These are phyloP conservation scores for Mastacembelus armatus DNA, from an alignment of 2,797 vertebrate species.

Conservation along the genomic window DNA sequence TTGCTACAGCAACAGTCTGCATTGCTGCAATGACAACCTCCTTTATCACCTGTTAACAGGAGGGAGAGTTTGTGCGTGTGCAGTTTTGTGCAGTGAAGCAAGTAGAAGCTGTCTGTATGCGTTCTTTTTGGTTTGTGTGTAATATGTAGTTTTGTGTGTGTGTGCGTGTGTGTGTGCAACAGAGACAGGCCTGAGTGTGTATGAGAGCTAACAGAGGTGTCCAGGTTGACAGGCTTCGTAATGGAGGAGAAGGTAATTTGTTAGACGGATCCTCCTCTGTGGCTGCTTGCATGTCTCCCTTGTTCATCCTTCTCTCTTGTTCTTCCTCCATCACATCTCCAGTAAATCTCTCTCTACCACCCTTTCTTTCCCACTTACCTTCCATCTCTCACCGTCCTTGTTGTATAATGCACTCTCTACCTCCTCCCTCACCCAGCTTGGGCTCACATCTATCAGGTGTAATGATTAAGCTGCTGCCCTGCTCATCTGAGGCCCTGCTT, in stretches of 20 bases:
- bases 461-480: constrained; percentile 80
- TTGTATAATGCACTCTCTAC: constrained; percentile 46
- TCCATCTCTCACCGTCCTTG: constrained; percentile 55
- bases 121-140: constrained; percentile 10
- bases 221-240: constrained; percentile 85
- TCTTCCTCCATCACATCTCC: constrained; percentile 66
- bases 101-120: constrained; percentile 23
- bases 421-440: constrained; percentile 38
- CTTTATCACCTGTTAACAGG: constrained; percentile 83
- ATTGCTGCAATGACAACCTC: constrained; percentile 63
- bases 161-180: constrained; percentile 13
- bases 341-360: constrained; percentile 74
- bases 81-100: constrained; percentile 24
- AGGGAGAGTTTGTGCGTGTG: constrained; percentile 59
- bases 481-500: constrained; percentile 69
- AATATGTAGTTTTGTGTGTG: constrained; percentile 29
- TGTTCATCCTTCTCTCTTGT: constrained; percentile 80
- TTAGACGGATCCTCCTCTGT: constrained; percentile 80
- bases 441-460: constrained; percentile 80
- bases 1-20: constrained; percentile 51
- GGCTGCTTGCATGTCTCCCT: constrained; percentile 78
- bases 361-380: constrained; percentile 64
- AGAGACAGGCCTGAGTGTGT: constrained; percentile 74
- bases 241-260: constrained; percentile 87
- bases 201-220: constrained; percentile 84